phyloP scores from a whole-genome alignment of 2,113 vertebrate species.

The Fulmarus glacialis region DNA sequence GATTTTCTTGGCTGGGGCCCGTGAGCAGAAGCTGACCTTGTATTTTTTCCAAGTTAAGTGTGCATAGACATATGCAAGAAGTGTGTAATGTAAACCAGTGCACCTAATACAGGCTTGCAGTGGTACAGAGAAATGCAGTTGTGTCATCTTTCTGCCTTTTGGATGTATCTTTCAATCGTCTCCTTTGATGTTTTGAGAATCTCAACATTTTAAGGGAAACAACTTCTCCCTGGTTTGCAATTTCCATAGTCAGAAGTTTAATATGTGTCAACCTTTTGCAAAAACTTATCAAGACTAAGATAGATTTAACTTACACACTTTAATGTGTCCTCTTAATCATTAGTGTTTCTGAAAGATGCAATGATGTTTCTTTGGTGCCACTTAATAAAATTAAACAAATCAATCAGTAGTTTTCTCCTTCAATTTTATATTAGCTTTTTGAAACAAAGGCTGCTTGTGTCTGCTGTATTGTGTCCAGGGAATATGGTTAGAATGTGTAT shows the following conservation, averaged over 20 bases:
- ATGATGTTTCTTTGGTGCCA: constrained; percentile 41
- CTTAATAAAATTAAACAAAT: constrained; percentile 80
- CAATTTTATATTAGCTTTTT: constrained; percentile 39
- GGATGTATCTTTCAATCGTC: background rate
- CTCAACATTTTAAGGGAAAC: background rate
- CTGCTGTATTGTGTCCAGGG: background rate
- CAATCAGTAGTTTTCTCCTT: constrained; percentile 70
- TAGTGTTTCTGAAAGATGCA: constrained; percentile 35
- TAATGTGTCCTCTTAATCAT: constrained; percentile 41
- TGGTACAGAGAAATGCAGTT: background rate
- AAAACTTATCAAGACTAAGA: constrained; percentile 30
- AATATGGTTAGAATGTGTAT: background rate
- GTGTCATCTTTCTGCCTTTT: background rate
- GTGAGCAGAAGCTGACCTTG: background rate
- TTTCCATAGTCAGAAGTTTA: constrained; percentile 18
- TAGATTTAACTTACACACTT: background rate
- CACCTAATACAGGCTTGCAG: background rate
- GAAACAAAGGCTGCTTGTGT: constrained; percentile 9
- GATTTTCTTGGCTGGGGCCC: background rate
- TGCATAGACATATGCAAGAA: background rate
- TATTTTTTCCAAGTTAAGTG: background rate
- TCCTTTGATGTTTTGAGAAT: background rate
- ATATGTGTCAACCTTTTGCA: background rate
- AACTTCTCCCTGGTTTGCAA: background rate
- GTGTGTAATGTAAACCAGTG: background rate